phyloP scores from a whole-genome alignment of 1,140 invertebrate species.

The Drosophila navojoa region DNA sequence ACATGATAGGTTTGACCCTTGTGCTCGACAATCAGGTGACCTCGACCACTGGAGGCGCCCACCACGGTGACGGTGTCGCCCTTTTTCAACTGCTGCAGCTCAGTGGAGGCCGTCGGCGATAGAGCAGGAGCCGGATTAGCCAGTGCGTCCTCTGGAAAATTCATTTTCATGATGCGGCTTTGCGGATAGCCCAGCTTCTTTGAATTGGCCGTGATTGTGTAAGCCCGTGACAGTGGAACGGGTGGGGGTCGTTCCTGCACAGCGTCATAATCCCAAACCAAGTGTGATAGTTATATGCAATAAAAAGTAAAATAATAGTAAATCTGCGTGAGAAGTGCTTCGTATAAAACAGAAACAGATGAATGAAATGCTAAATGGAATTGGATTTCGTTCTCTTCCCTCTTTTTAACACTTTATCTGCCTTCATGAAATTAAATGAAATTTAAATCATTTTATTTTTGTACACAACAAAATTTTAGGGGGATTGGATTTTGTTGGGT shows the following conservation, averaged over 20 bases:
- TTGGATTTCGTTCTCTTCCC: neutral
- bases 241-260: conserved; percentile 94
- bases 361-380: neutral
- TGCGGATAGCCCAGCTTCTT: conserved; percentile 97
- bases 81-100: conserved; percentile 86
- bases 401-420: too few species aligned
- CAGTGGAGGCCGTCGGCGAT: conserved; percentile 21
- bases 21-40: conserved; percentile 93
- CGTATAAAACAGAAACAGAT: neutral
- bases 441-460: too few species aligned
- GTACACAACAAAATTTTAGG: too few species aligned
- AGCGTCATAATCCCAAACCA: neutral
- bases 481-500: neutral
- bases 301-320: conserved; percentile 5
- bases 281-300: conserved; percentile 2
- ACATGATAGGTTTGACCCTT: conserved; percentile 92
- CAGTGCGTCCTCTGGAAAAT: conserved; percentile 88
- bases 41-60: conserved; percentile 91
- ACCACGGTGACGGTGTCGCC: conserved; percentile 93
- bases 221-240: conserved; percentile 93
- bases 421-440: too few species aligned
- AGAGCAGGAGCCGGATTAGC: conserved; percentile 81
- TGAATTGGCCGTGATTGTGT: conserved; percentile 95
- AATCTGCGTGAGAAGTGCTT: neutral
- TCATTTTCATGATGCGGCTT: conserved; percentile 94